Evolutionary conservation across 2,113 vertebrate genomes (phyloP).

Genomic region (Diadophis punctatus): DNA sequence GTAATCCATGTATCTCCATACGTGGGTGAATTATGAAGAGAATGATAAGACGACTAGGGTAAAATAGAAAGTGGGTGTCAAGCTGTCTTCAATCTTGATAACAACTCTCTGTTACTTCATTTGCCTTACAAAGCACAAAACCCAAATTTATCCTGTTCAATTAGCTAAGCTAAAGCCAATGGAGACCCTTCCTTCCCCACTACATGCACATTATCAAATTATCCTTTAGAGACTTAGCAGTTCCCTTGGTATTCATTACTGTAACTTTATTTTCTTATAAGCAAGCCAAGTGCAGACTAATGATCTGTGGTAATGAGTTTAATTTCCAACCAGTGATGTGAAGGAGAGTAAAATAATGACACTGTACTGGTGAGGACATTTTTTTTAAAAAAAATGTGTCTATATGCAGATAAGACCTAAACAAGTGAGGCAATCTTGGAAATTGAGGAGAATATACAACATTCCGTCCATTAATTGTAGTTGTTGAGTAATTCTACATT

Average conservation of each 20-base stretch:
- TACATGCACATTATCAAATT: neutral
- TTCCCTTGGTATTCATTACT: neutral
- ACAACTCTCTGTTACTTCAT: neutral
- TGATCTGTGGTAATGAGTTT: neutral
- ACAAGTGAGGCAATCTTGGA: neutral
- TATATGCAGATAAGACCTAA: neutral
- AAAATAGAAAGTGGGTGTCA: neutral
- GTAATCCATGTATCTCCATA: neutral
- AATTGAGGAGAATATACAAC: neutral
- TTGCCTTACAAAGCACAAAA: neutral
- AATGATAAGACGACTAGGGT: neutral
- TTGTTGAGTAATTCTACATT: no score
- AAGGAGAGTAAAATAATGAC: neutral
- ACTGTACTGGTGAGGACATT: neutral
- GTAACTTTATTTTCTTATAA: constrained; percentile 1
- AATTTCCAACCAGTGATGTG: neutral
- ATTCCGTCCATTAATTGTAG: neutral
- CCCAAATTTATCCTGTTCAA: neutral
- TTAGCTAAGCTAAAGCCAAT: neutral
- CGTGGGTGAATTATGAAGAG: neutral
- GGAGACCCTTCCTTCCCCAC: neutral
- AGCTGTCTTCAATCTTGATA: neutral
- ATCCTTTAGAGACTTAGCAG: neutral
- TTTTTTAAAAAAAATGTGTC: neutral
- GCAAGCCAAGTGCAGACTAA: neutral